Evolutionary conservation across 2,797 vertebrate species (phyloP).

Genomic region (Molothrus aeneus): DNA sequence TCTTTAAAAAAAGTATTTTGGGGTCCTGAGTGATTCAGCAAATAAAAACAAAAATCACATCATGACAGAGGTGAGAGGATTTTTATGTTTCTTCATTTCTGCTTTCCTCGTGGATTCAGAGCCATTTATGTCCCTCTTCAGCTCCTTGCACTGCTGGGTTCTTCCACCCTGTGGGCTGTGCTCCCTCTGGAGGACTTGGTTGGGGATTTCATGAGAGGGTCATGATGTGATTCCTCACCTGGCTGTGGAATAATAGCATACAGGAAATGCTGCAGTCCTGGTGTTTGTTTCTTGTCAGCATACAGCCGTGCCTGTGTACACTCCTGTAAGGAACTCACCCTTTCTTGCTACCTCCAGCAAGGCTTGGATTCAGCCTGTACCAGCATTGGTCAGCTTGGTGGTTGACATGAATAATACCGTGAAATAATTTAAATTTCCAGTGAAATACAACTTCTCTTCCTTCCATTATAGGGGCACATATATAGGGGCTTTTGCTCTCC

Average conservation of each 20-base stretch:
- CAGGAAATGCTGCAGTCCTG: accelerated
- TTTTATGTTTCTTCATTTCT: neutral
- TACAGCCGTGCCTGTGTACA: neutral
- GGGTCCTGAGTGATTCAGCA: neutral
- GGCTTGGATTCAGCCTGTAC: neutral
- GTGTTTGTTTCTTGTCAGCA: neutral
- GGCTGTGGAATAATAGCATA: neutral
- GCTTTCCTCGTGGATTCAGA: neutral
- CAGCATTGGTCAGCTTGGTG: neutral
- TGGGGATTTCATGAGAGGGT: neutral
- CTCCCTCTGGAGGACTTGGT: neutral
- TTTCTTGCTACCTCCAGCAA: neutral
- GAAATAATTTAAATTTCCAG: neutral
- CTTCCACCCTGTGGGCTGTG: neutral
- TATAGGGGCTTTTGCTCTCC: neutral
- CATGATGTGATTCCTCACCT: accelerated
- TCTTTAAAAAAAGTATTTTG: neutral
- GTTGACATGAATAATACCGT: neutral
- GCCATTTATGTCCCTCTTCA: neutral
- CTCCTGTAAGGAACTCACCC: neutral
- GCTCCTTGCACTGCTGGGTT: neutral
- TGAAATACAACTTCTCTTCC: neutral
- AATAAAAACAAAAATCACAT: neutral
- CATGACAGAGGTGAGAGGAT: neutral
- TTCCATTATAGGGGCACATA: neutral